A percentile compares a stretch with the other conserved stretches of the same genome.
Conservation (phyloP, 2,888 invertebrate genomes). For the Heteropelma amictum region DNA sequence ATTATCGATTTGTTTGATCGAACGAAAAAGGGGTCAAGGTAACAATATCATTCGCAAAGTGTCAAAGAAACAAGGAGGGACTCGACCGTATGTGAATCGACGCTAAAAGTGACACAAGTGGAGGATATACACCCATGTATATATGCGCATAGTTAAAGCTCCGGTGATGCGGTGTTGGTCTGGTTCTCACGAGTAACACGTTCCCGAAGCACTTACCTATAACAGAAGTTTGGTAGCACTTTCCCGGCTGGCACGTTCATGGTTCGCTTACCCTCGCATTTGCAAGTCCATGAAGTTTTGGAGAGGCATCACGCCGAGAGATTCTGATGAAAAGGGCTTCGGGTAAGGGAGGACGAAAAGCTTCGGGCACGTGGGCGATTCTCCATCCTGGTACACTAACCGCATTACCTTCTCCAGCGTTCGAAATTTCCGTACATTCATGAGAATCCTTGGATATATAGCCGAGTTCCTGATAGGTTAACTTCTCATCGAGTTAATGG, state of each 20-base stretch:
- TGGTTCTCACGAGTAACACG: constrained; percentile 24
- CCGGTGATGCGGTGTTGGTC: background rate
- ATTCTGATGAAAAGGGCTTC: background rate
- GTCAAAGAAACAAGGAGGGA: too few species aligned
- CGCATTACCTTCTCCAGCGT: constrained; percentile 27
- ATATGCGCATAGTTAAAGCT: constrained; percentile 15
- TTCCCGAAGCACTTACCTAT: constrained; percentile 44
- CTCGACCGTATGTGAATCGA: too few species aligned
- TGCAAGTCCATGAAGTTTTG: constrained; percentile 47
- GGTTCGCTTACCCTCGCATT: constrained; percentile 30
- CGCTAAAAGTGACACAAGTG: too few species aligned
- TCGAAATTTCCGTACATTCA: constrained; percentile 36
- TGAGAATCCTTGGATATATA: background rate
- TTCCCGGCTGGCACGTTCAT: background rate
- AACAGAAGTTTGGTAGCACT: constrained; percentile 29
- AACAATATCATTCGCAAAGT: too few species aligned
- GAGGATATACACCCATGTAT: too few species aligned
- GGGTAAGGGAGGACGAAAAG: constrained; percentile 1
- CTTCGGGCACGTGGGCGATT: constrained; percentile 8
- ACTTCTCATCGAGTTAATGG: constrained; percentile 10
- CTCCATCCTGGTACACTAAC: constrained; percentile 18
- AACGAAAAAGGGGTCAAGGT: too few species aligned
- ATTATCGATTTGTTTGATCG: too few species aligned
- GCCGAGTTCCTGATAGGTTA: constrained; percentile 18
- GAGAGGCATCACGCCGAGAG: background rate